Evolutionary conservation across 2,797 vertebrate genomes (phyloP), one percentile per base, ranked within the genome.

Genomic region (Sternotherus odoratus): DNA sequence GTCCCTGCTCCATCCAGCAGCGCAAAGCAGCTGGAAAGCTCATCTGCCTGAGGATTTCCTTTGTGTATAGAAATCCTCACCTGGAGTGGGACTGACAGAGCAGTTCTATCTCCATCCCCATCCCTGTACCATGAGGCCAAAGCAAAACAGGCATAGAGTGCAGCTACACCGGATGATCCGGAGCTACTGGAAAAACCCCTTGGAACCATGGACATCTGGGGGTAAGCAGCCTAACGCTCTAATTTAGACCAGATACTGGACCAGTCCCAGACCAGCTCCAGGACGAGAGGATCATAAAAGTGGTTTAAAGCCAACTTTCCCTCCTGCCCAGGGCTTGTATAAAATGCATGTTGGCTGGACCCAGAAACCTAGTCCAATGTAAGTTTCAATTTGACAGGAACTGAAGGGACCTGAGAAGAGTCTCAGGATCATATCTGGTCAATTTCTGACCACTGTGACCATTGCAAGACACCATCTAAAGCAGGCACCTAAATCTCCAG

Each of bases 81-180:
- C 36, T 74, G 12, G 5, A 24, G 39, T 72, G 46, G 69, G 39
- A 23, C 36, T 46, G n/a, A 69, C n/a, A 39, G 24, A 74, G 23
- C 69, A 39, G 11, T 74, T 43, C 24, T 74, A 74, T 26, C 24
- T 46, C 39, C 21, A n/a, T 6, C 8, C 24, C 69, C 19, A 74
- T 46, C 77, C 26, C 21, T 6, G 63, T 26, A 92, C 33, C 56
- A 12, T 0, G 11, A 66, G 5, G 49, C 56, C 13, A 17, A 79
- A 80, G 46, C 60, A 83, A 46, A 43, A 24, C 11, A 28, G 39
- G 69, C 21, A 39, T 26, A 43, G 75, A 77, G 28, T n/a, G 46
- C 12, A 0, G 0, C 50, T 85, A 91, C 23, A 56, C 1, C 1
- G 39, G 33, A 0, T 21, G 16, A 63, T 85, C 78, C 17, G 43